These are phyloP conservation scores for Zapornia atra DNA, from an alignment of 2,113 vertebrate species.

Conservation along the genomic window DNA sequence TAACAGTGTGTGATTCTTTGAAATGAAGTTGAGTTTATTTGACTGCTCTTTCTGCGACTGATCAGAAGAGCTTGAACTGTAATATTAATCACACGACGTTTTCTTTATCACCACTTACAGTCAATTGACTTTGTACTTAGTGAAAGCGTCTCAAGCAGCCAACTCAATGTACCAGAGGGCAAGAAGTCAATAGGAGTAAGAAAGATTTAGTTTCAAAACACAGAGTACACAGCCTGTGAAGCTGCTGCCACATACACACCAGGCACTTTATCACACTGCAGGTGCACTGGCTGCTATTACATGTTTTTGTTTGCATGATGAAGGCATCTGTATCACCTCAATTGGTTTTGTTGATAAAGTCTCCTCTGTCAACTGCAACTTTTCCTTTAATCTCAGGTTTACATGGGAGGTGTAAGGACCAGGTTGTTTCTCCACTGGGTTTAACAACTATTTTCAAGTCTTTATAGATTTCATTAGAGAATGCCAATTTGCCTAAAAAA, in stretches of 20 bases:
- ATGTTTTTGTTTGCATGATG: neutral
- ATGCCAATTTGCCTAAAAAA: too few species aligned
- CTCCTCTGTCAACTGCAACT: neutral
- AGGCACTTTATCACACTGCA: neutral
- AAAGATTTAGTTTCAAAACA: slow-evolving; percentile 64
- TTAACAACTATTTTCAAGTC: neutral
- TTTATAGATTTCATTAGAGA: neutral
- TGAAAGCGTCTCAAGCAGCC: slow-evolving; percentile 55
- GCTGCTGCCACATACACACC: neutral
- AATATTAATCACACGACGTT: slow-evolving; percentile 73
- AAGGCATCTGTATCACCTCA: neutral
- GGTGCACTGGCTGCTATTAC: fast-evolving
- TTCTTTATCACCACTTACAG: slow-evolving; percentile 70
- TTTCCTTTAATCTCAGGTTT: neutral
- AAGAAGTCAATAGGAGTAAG: slow-evolving; percentile 68
- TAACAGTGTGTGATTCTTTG: slow-evolving; percentile 55
- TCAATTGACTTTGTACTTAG: slow-evolving; percentile 79
- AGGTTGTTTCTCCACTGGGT: neutral
- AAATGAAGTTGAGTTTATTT: slow-evolving; percentile 63
- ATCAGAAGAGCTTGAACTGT: slow-evolving; percentile 70
- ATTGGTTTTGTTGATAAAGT: neutral
- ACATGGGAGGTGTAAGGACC: neutral
- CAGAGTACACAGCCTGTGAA: neutral
- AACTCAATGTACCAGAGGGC: slow-evolving; percentile 59
- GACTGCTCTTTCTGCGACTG: slow-evolving; percentile 70